Evolutionary conservation across 2,113 vertebrate species (phyloP), one percentile per base, ranked within the genome.

Genomic region (Sclerurus mexicanus): DNA sequence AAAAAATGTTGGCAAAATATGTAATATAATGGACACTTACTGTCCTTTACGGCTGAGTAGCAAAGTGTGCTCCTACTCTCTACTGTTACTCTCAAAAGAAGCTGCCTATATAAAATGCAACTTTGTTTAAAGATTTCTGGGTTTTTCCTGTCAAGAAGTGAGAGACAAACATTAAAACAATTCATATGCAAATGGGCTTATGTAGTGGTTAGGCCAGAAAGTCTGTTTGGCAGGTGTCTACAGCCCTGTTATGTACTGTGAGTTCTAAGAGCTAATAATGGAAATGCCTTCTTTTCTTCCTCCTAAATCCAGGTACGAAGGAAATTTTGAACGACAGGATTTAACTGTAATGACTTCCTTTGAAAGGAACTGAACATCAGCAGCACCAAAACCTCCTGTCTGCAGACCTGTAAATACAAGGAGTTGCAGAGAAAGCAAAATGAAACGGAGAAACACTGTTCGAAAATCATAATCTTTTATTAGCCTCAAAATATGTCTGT

Each of bases 201-300:
- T 14, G 47, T 46, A 19, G 8, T 27, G 7, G 19, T 24, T 22
- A 85, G 24, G 19, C 23, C 17, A 72, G 55, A 59, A 37, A 8
- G 44, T 28, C 33, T 60, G 14, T 60, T 31, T 0, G 0, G 31
- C 37, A 39, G 50, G 14, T 0, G 0, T 20, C 62, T 80, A 22
- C 46, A 71, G 12, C 12, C 40, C 40, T 76, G 18, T n/a, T 21
- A 15, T 1, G 1, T 60, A 53, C 40, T 35, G 23, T 31, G 18
- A 46, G 17, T 55, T 59, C 21, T 58, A 39, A 49, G 31, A 55
- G 35, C 7, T 27, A 66, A 49, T 12, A 55, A 12, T 12, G 24
- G 35, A 42, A 49, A 12, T 13, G 14, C 25, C 17, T 71, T 35
- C 31, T 76, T 64, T 80, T 12, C 30, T 55, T 59, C 35, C 21